A percentile compares a stretch with the other conserved stretches of the same genome.
These are phyloP conservation scores for Bagarius yarrelli DNA, from an alignment of 2,113 vertebrate genomes.

Conservation along the genomic window DNA sequence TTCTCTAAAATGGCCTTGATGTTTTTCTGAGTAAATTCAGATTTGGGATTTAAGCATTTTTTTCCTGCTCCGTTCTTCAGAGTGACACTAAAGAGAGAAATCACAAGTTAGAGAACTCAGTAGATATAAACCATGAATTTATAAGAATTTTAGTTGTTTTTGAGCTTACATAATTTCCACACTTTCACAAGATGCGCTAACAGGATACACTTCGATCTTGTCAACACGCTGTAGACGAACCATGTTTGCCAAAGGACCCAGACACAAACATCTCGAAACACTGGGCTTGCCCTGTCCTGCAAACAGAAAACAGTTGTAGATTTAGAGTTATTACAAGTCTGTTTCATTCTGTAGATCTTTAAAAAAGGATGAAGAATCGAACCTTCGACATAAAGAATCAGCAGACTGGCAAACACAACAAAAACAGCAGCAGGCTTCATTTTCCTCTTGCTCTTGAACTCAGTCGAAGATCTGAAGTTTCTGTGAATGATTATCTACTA, in stretches of 20 bases:
- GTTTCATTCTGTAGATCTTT: background rate
- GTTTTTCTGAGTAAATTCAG: conserved; percentile 31
- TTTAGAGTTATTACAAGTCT: background rate
- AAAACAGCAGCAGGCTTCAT: conserved; percentile 45
- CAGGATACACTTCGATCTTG: conserved; percentile 43
- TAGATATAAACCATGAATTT: background rate
- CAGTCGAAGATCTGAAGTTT: background rate
- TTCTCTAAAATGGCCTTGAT: conserved; percentile 16
- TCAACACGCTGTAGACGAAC: conserved; percentile 18
- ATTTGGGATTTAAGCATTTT: conserved; percentile 47
- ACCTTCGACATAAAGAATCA: conserved; percentile 42
- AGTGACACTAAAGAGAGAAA: conserved; percentile 39
- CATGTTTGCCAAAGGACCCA: background rate
- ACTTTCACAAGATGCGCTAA: conserved; percentile 30
- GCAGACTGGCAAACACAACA: conserved; percentile 16
- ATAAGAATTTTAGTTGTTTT: background rate
- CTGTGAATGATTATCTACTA: background rate
- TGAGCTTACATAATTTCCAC: conserved; percentile 48
- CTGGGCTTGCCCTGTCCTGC: conserved; percentile 18
- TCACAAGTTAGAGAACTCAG: background rate
- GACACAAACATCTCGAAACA: conserved; percentile 45
- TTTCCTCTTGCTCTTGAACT: conserved; percentile 13
- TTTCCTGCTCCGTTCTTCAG: conserved; percentile 38
- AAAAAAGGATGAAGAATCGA: background rate
- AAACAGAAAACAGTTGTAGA: conserved; percentile 16